These are phyloP conservation scores for Pelosia muscerda DNA, from an alignment of 2,888 invertebrate genomes.

Conservation along the genomic window DNA sequence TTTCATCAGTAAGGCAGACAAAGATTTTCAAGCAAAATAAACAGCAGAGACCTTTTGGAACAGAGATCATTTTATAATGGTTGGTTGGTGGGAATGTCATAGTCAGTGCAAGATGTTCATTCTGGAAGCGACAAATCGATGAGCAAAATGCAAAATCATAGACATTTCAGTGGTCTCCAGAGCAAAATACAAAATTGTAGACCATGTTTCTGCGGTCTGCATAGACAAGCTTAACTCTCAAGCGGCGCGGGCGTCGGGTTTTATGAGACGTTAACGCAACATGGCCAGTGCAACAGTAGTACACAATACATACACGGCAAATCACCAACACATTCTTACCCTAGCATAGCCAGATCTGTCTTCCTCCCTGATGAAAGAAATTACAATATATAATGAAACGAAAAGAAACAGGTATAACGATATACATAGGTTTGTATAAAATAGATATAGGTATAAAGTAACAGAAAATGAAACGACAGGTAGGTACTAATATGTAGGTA, in stretches of 20 bases:
- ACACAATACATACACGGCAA: slow-evolving; percentile 76
- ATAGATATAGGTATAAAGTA: slow-evolving; percentile 52
- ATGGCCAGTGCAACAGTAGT: slow-evolving; percentile 26
- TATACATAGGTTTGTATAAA: slow-evolving; percentile 54
- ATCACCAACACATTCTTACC: slow-evolving; percentile 84
- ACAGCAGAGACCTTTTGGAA: slow-evolving; percentile 59
- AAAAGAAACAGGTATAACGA: slow-evolving; percentile 48
- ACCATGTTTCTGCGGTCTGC: slow-evolving; percentile 43
- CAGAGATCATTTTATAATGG: slow-evolving; percentile 41
- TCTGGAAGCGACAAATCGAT: slow-evolving; percentile 69
- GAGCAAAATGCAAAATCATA: slow-evolving; percentile 67
- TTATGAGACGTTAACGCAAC: slow-evolving; percentile 14
- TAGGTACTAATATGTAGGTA: slow-evolving; percentile 17
- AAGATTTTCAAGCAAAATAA: slow-evolving; percentile 73
- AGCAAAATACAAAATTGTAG: slow-evolving; percentile 65
- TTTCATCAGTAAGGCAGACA: slow-evolving; percentile 86
- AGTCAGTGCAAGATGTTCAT: slow-evolving; percentile 64
- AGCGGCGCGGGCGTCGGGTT: slow-evolving; percentile 22
- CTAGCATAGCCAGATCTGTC: slow-evolving; percentile 86
- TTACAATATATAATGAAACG: slow-evolving; percentile 69
- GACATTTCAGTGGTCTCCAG: slow-evolving; percentile 45
- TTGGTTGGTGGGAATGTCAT: slow-evolving; percentile 34
- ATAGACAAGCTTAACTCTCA: slow-evolving; percentile 62
- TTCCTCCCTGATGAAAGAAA: slow-evolving; percentile 87
- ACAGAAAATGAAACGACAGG: slow-evolving; percentile 44